These are phyloP conservation scores for Rhabditoides inermis DNA, from an alignment of 2,888 invertebrate species.

Conservation along the genomic window DNA sequence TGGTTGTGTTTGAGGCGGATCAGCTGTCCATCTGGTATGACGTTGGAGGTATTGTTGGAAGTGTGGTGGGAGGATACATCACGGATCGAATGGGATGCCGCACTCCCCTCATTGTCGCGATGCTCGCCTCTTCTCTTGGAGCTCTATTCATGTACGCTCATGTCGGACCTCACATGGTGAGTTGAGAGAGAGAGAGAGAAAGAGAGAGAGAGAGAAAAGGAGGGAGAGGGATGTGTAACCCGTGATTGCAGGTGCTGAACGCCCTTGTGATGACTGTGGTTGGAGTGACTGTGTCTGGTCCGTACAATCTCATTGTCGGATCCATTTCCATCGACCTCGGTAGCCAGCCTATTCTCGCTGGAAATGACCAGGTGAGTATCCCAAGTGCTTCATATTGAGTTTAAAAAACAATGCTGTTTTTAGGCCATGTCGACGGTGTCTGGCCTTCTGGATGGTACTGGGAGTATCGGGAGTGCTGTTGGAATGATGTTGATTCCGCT, in stretches of 20 bases:
- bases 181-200: not conserved
- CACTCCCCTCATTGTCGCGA: constrained; percentile 39
- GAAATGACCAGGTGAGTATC: constrained; percentile 49
- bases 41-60: constrained; percentile 57
- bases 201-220: not conserved
- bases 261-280: constrained; percentile 54
- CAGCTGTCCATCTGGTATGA: constrained; percentile 57
- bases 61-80: constrained; percentile 46
- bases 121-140: constrained; percentile 46
- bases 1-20: constrained; percentile 50
- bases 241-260: constrained; percentile 47
- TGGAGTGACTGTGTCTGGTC: constrained; percentile 56
- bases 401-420: constrained; percentile 1
- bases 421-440: constrained; percentile 57
- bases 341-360: constrained; percentile 52
- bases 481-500: constrained; percentile 56
- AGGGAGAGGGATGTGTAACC: not conserved
- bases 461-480: constrained; percentile 57
- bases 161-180: constrained; percentile 26
- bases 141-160: constrained; percentile 40
- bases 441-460: constrained; percentile 58
- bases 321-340: constrained; percentile 58
- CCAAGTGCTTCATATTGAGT: too few species aligned
- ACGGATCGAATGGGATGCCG: constrained; percentile 47
- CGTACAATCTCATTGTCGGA: constrained; percentile 57